phyloP scores from a whole-genome alignment of 37 sponge, comb jelly and placozoan species.

The Corticium candelabrum region DNA sequence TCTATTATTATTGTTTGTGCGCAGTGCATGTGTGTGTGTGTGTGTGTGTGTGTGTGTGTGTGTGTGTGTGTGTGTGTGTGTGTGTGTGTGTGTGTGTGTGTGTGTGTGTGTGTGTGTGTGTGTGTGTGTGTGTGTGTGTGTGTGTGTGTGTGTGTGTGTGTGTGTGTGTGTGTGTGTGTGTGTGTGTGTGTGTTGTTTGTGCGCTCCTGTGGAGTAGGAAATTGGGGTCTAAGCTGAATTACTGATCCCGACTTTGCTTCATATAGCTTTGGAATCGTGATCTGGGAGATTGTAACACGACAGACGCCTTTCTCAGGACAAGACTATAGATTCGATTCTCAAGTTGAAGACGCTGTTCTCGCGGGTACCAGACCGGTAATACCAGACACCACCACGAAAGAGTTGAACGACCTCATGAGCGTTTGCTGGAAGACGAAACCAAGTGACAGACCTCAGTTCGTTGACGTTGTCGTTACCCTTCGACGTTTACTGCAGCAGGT shows the following conservation, averaged over 20 bases:
- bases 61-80: conserved; percentile 22
- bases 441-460: not conserved
- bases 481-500: no score
- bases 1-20: no score
- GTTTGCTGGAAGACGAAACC: not conserved
- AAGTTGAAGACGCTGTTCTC: not conserved
- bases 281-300: not conserved
- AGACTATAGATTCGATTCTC: no score
- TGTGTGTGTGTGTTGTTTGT: not conserved
- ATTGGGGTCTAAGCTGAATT: no score
- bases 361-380: not conserved
- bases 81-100: conserved; percentile 15
- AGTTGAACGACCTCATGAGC: not conserved
- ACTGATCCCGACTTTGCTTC: no score
- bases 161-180: conserved; percentile 20
- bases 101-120: not conserved
- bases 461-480: not conserved
- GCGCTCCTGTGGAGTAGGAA: no score
- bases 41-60: conserved; percentile 12
- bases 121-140: not conserved
- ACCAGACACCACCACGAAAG: not conserved
- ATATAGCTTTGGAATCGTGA: not conserved
- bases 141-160: conserved; percentile 20
- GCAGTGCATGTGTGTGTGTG: no score
- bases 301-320: not conserved